A percentile compares a stretch with the other conserved stretches of the same genome.
Conservation (phyloP, 2,113 vertebrate genomes). For the Elachura formosa region DNA sequence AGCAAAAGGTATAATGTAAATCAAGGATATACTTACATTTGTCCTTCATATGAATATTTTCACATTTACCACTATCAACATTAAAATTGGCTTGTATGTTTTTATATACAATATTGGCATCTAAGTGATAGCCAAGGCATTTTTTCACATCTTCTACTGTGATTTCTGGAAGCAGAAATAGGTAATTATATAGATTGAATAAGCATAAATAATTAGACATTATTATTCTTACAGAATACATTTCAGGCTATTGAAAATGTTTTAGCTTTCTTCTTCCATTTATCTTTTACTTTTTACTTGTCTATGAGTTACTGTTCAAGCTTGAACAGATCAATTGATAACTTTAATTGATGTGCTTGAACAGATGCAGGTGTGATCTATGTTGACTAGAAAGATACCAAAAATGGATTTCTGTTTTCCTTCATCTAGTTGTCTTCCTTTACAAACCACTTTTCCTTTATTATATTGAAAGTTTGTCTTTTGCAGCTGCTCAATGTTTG, state of each 20-base stretch:
- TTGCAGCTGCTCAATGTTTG: background rate
- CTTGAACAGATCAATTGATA: too few relatives aligned
- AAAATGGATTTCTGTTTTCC: background rate
- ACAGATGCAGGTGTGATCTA: background rate
- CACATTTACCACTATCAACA: background rate
- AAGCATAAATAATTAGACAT: background rate
- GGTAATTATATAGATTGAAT: background rate
- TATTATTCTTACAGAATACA: background rate
- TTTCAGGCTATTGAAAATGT: background rate
- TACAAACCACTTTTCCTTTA: background rate
- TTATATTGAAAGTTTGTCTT: background rate
- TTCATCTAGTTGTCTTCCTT: background rate
- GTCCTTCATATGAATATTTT: fast-evolving
- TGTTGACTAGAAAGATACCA: background rate
- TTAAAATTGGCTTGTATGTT: fast-evolving
- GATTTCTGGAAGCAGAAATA: constrained; percentile 68
- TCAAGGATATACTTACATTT: constrained; percentile 57
- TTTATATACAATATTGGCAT: fast-evolving
- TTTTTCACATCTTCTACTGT: constrained; percentile 63
- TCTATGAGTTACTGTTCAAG: too few relatives aligned
- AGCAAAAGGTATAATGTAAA: background rate
- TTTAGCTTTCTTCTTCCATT: background rate
- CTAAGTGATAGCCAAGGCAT: constrained; percentile 72
- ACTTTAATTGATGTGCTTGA: background rate
- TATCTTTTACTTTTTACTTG: background rate